These are phyloP conservation scores for Tolypeutes matacus DNA, from an alignment of 2,797 vertebrate species.

Conservation along the genomic window DNA sequence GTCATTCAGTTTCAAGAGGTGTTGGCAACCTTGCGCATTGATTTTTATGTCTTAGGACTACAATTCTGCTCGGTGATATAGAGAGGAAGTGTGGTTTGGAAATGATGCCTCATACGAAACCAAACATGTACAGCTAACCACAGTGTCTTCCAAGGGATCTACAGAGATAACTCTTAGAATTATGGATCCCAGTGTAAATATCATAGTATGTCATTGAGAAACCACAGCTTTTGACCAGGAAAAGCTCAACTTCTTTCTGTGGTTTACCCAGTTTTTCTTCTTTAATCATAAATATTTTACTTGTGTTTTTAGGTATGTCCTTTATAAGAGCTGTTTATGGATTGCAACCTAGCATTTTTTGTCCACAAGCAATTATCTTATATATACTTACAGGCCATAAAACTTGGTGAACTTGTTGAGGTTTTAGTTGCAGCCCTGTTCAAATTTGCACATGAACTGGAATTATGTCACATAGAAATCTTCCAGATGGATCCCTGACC, in stretches of 20 bases:
- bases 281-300: neutral
- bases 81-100: slow-evolving; percentile 20
- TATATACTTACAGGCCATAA: neutral
- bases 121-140: neutral
- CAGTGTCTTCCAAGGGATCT: neutral
- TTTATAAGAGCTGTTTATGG: slow-evolving; percentile 42
- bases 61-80: neutral
- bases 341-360: slow-evolving; percentile 25
- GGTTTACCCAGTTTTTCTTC: slow-evolving; percentile 49
- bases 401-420: neutral
- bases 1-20: neutral
- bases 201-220: neutral
- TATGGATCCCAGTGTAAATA: neutral
- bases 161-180: neutral
- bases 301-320: slow-evolving; percentile 24
- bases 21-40: neutral
- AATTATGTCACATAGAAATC: neutral
- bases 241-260: neutral
- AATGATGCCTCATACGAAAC: neutral
- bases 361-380: neutral
- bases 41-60: neutral
- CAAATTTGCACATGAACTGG: neutral
- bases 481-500: neutral
- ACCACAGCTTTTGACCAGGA: neutral
- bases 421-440: neutral